A percentile compares a stretch with the other conserved stretches of the same genome.
Conservation (phyloP, 2,113 vertebrate genomes). For the Myotis brandtii region DNA sequence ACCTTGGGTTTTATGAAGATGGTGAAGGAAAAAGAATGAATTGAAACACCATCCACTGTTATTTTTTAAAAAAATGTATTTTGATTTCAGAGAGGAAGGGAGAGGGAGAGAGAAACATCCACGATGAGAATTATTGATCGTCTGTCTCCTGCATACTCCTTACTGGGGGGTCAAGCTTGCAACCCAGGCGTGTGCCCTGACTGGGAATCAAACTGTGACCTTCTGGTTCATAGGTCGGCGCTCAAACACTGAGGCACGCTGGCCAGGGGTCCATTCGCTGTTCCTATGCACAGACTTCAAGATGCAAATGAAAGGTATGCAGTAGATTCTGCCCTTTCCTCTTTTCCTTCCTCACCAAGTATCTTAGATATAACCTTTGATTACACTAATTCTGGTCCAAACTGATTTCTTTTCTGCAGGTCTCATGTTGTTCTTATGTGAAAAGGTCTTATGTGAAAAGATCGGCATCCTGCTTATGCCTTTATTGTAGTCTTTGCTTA, state of each 20-base stretch:
- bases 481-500: constrained; percentile 9
- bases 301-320: neutral
- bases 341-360: neutral
- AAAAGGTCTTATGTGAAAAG: neutral
- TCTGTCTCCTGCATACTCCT: too few species aligned
- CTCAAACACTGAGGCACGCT: too few species aligned
- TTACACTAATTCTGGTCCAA: neutral
- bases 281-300: neutral
- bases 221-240: too few species aligned
- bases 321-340: neutral
- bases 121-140: too few species aligned
- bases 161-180: too few species aligned
- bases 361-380: constrained; percentile 2
- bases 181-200: too few species aligned
- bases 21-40: neutral
- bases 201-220: too few species aligned
- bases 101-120: too few species aligned
- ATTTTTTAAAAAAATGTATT: too few species aligned
- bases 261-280: neutral
- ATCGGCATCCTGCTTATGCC: neutral
- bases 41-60: neutral
- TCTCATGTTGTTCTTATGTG: neutral
- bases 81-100: too few species aligned
- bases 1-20: neutral
- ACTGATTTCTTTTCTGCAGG: neutral